Evolutionary conservation across 2,113 vertebrate species (phyloP), one percentile per base, ranked within the genome.

Genomic region (Antigone vipio): DNA sequence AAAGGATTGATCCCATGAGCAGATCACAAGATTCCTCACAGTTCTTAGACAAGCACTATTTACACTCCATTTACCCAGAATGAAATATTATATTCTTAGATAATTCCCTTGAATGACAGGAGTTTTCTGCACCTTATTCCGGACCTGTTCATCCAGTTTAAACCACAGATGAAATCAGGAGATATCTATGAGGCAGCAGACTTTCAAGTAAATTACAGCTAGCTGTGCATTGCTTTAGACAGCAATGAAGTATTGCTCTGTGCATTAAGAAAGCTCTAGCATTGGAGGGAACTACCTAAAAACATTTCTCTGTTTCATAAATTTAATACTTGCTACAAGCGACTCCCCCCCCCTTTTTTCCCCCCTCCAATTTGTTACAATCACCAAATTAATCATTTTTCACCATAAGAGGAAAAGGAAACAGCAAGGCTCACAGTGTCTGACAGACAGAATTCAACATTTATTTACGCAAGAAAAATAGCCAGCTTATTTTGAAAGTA

Each of bases 381-480:
- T 68, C 87, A 72, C 1, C 1, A 52, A 85, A 82, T 20, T 1
- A 66, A 59, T 66, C n/a, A 63, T 59, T 56, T 62, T 91, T n/a
- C 69, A 60, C 30, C 15, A 0, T 35, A 56, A 40, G 40, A 85
- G 40, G 40, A 35, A 72, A 81, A 86, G 38, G 27, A 59, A 92
- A 80, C 32, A 88, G 53, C 67, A 60, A 77, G 15, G 12, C 40
- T 79, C 15, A 16, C 35, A 35, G 52, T 9, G 15, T n/a, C 27
- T 66, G 53, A 60, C 44, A 82, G 85, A 60, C 22, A 84, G 27
- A 92, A 92, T 24, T 7, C 55, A n/a, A 44, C 10, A 13, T 78
- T 75, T 59, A 74, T 87, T 91, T 76, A 53, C 19, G n/a, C 32
- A 71, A 18, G 32, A 76, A 79, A 93, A 96, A 52, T 7, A 95